Evolutionary conservation across 2,888 invertebrate species (phyloP), one percentile per base, ranked within the genome.

Genomic region (Terebella lapidaria): DNA sequence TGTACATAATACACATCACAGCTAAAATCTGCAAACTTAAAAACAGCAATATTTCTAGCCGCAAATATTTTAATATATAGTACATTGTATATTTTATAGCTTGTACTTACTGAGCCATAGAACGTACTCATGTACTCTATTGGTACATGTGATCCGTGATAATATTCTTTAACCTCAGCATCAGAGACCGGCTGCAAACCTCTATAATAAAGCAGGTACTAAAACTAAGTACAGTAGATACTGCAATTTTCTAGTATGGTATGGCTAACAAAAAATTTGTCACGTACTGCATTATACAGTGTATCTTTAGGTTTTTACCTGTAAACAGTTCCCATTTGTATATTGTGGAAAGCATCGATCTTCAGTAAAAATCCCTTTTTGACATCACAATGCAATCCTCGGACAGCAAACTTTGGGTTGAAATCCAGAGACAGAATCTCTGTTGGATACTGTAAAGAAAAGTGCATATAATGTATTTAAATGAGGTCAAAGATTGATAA

Each of bases 381-480:
- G 74, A 95, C 91, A 78, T 99, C 97, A 84, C 94, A 97, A 82
- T 97, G 97, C n/a, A 99, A 85, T 35, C 97, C 97, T 65, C 97
- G 86, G 1, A 96, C 92, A 20, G 95, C 94, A 85, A 94, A 97
- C 67, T 89, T 87, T n/a, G 93, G 91, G 75, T 89, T 88, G 79
- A 94, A 97, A 70, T 91, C 87, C 57, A 95, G 82, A 60, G 5
- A 27, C 15, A 27, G 28, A 70, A 97, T 80, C 71, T 87, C 91
- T 73, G 87, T 84, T 2, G 95, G 95, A 83, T 96, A 96, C 92
- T 95, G 82, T 58, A 86, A 81, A 35, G 10, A n/a, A 35, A n/a
- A n/a, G n/a, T n/a, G n/a, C n/a, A n/a, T n/a, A n/a, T n/a, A n/a
- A n/a, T n/a, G 5, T 58, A 24, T 26, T 27, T 57, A 28, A 20